Base-by-base conservation (phyloP, 1,140 invertebrate species). In the Chymomyza costata region DNA sequence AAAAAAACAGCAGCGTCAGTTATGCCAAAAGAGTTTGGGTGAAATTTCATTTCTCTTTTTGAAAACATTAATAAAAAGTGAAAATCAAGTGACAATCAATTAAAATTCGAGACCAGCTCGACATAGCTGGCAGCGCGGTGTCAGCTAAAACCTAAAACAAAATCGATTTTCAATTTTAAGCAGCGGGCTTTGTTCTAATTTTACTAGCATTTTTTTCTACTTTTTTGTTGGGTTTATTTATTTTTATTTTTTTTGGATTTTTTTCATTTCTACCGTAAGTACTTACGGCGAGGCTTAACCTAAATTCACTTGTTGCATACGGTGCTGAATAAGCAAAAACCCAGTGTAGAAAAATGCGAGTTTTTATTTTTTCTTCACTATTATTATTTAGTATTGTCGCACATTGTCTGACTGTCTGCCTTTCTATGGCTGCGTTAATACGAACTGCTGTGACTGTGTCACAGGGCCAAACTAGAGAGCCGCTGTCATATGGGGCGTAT, bases 1-100 rank as follows among this genome's bases (percentile, higher is more conserved):
- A 38, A 38, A 38, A 34, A 34, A 38, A 38, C 35, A 34, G 11
- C 3, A 34, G 13, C 32, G 8, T n/a, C n/a, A 25, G 8, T 8
- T 8, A 25, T 25, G 8, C 21, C 21, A 25, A 25, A 25, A 25
- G 3, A 34, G 57, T 65, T 73, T 78, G 73, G 73, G 73, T 80
- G 73, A 80, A 80, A 80, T 80, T 80, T 64, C 73, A 80, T 80
- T 80, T 80, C 73, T 80, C 73, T 80, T 80, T 78, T 80, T 43
- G 44, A 66, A 34, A 34, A 55, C 56, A 48, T 52, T 68, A 60
- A 59, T 65, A 73, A 80, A 80, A 80, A 80, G 73, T 80, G 73
- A 80, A 80, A 80, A 81, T 80, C 64, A 73, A 80, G 74, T 73
- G 73, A 80, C 73, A 80, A 80, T 81, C 73, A 80, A 80, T 80